These are phyloP conservation scores for Holothuria scabra DNA, from an alignment of 53 echinoderm and acorn worm species.

Conservation along the genomic window DNA sequence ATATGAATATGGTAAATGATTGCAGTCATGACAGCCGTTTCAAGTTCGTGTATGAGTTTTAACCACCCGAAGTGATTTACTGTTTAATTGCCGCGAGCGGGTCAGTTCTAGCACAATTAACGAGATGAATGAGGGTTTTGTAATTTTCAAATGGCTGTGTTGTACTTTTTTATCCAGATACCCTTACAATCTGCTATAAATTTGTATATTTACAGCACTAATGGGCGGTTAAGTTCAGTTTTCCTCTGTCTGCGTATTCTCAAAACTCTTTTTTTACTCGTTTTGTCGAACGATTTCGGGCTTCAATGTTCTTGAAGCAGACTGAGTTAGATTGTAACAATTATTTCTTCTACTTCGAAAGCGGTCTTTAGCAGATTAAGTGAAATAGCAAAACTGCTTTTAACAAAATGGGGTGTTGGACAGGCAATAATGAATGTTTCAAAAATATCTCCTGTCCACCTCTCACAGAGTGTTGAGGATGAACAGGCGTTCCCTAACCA, in stretches of 20 bases:
- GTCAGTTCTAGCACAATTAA: conserved; percentile 28
- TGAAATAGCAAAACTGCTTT: conserved; percentile 39
- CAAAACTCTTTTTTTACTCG: conserved; percentile 27
- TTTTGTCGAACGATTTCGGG: too few relatives aligned
- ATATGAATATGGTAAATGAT: conserved; percentile 34
- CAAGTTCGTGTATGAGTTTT: neutral
- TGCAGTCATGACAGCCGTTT: neutral
- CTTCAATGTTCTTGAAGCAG: too few relatives aligned
- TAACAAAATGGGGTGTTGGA: conserved; percentile 36
- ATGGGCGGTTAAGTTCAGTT: conserved; percentile 34
- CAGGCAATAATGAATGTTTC: conserved; percentile 36
- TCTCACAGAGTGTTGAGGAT: too few relatives aligned
- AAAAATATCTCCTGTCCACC: too few relatives aligned
- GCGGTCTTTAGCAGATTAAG: conserved; percentile 36
- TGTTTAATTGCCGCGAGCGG: conserved; percentile 32
- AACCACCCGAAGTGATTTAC: conserved; percentile 27
- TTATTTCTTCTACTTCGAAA: conserved; percentile 21
- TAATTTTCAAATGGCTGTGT: conserved; percentile 42
- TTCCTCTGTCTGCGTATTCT: conserved; percentile 17
- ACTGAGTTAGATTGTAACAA: conserved; percentile 7
- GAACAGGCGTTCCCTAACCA: too few relatives aligned
- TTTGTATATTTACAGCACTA: conserved; percentile 38
- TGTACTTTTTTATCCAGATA: conserved; percentile 34
- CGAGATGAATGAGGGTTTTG: conserved; percentile 36
- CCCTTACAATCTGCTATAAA: conserved; percentile 36